These are phyloP conservation scores for Mugil cephalus DNA, from an alignment of 2,113 vertebrate genomes.

Conservation along the genomic window DNA sequence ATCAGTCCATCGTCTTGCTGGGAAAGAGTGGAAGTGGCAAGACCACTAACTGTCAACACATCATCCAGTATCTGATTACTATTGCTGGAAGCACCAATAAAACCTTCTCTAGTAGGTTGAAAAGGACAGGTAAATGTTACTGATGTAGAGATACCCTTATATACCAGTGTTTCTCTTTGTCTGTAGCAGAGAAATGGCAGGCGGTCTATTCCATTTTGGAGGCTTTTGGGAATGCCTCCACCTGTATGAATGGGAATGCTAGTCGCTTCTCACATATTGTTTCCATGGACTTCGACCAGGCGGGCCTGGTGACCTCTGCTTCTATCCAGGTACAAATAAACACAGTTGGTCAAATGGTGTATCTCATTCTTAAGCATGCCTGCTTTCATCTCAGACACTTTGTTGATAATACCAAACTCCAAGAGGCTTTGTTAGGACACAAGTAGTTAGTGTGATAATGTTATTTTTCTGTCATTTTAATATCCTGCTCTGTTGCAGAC, in stretches of 20 bases:
- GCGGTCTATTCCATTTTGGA: slow-evolving; percentile 94
- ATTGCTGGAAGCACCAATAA: slow-evolving; percentile 90
- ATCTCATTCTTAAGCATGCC: neutral
- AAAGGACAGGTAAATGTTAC: neutral
- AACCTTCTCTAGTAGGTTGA: slow-evolving; percentile 90
- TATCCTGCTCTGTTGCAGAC: slow-evolving; percentile 82
- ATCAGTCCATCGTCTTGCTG: slow-evolving; percentile 93
- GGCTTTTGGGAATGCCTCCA: slow-evolving; percentile 94
- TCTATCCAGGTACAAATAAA: slow-evolving; percentile 90
- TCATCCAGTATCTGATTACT: slow-evolving; percentile 93
- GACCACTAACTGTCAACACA: slow-evolving; percentile 94
- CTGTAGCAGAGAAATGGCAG: slow-evolving; percentile 95
- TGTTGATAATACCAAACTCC: neutral
- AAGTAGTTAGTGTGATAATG: neutral
- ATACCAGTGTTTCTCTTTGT: neutral
- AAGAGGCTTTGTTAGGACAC: slow-evolving; percentile 10
- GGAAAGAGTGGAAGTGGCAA: slow-evolving; percentile 95
- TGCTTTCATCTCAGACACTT: neutral
- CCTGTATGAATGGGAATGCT: slow-evolving; percentile 90
- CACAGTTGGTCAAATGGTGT: neutral
- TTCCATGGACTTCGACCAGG: slow-evolving; percentile 97
- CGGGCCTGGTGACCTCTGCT: slow-evolving; percentile 95
- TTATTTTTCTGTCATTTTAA: neutral
- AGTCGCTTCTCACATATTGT: slow-evolving; percentile 96
- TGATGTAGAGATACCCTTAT: neutral